Base-by-base conservation (phyloP, 2,888 invertebrate species). In the Ganaspis brasiliensis region DNA sequence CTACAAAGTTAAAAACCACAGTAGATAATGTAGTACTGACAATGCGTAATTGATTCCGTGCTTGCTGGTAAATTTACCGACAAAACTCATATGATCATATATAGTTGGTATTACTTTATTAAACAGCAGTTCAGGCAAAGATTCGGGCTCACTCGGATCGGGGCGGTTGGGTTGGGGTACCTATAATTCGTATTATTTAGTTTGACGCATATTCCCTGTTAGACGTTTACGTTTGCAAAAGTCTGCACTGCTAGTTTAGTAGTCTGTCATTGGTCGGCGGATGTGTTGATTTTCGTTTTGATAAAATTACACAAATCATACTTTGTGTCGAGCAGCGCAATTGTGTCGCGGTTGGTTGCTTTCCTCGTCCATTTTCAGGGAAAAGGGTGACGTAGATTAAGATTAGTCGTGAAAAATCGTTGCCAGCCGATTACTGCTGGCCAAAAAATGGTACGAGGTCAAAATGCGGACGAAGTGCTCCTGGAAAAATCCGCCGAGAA, bases 381-480 rank as follows among this genome's bases (percentile, higher is more conserved):
- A 31, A 31, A 31, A 31, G 31, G 2, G 31, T 31, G 31, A 16
- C 49, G 16, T 16, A 52, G 9, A 52, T 19, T 52, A 52, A 45
- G 1, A 45, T 45, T 31, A 31, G 31, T 26, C 56, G 49, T 56
- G 19, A 49, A 74, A 59, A 52, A 49, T 72, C 35, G 40, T 35
- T 19, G 21, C 61, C 63, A 76, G 72, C 61, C 61, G 45, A 35
- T 76, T 78, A 73, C 76, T 76, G 37, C 61, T 63, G 61, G 37
- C 61, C 12, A 63, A 80, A 82, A 84, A 59, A 84, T 85, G 86
- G 80, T 86, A 79, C 83, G 77, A 67, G 82, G 79, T 78, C 76
- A 79, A 75, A 78, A 83, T 79, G 80, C 76, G 52, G 76, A 73
- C 73, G 77, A 76, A 61, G 56, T 82, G 71, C 55, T 75, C 73